Evolutionary conservation across 2,888 invertebrate genomes (phyloP).

Genomic region (Habrosyne pyritoides): DNA sequence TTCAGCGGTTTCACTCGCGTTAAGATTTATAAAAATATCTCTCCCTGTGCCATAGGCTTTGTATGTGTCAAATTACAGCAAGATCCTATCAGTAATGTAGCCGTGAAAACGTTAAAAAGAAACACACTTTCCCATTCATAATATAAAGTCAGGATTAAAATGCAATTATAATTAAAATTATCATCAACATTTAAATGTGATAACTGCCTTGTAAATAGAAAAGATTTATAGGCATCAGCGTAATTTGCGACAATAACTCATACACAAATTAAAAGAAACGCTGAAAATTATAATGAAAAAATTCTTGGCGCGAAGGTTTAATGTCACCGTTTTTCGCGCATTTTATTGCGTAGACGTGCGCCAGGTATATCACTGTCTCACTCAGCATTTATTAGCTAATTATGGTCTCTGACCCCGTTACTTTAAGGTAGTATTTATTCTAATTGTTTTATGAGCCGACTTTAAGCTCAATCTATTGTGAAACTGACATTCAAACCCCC

Average conservation of each 20-base stretch:
- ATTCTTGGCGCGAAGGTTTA: constrained; percentile 7
- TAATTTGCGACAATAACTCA: constrained; percentile 8
- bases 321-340: constrained; percentile 7
- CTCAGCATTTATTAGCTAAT: constrained; percentile 4
- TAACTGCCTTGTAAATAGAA: too few species aligned
- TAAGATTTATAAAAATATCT: too few species aligned
- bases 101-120: too few species aligned
- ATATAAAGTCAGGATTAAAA: too few species aligned
- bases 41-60: too few species aligned
- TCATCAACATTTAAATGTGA: too few species aligned
- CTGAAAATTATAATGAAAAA: constrained; percentile 11
- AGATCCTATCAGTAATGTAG: too few species aligned
- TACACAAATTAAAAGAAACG: constrained; percentile 10
- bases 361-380: constrained; percentile 3
- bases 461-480: background rate
- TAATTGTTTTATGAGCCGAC: background rate
- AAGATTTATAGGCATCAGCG: too few species aligned
- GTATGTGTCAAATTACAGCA: too few species aligned
- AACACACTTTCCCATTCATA: too few species aligned
- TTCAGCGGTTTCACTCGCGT: too few species aligned
- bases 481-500: background rate
- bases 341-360: constrained; percentile 11
- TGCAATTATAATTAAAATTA: too few species aligned
- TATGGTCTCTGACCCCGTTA: background rate
- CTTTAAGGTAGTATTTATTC: background rate